Conservation (phyloP, 1,140 invertebrate species). For the Drosophila murphyi region DNA sequence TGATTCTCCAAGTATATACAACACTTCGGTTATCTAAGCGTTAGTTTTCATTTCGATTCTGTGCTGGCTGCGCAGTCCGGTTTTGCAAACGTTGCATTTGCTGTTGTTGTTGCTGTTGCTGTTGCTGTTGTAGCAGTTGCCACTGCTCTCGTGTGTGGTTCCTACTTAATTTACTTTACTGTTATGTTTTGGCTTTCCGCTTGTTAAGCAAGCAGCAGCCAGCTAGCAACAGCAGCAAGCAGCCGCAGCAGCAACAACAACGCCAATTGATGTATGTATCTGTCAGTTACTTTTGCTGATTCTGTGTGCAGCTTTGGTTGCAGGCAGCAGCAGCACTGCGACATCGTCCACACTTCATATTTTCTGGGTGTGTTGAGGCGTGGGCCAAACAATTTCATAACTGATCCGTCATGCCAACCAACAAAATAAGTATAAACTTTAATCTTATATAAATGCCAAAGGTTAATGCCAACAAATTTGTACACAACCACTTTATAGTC, state of each 20-base stretch:
- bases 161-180: constrained; percentile 80
- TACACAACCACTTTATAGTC: constrained; percentile 38
- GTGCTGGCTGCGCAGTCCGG: constrained; percentile 53
- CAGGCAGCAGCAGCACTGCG: constrained; percentile 12
- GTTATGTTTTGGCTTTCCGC: constrained; percentile 79
- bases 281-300: constrained; percentile 67
- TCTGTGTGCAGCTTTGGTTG: constrained; percentile 24
- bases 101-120: constrained; percentile 21
- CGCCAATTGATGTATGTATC: constrained; percentile 56
- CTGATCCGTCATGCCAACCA: constrained; percentile 49
- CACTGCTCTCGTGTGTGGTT: constrained; percentile 54
- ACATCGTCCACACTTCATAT: constrained; percentile 58
- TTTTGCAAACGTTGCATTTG: constrained; percentile 62
- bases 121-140: constrained; percentile 28
- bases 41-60: constrained; percentile 4
- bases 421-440: constrained; percentile 22
- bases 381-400: constrained; percentile 67
- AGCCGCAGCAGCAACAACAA: constrained; percentile 37
- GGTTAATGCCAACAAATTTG: constrained; percentile 68
- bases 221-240: constrained; percentile 33
- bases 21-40: not conserved
- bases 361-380: constrained; percentile 65
- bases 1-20: constrained; percentile 1
- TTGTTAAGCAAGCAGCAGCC: constrained; percentile 66
- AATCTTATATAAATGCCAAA: constrained; percentile 61